Evolutionary conservation across 2,888 invertebrate genomes (phyloP).

Genomic region (Bhutanitis thaidina): DNA sequence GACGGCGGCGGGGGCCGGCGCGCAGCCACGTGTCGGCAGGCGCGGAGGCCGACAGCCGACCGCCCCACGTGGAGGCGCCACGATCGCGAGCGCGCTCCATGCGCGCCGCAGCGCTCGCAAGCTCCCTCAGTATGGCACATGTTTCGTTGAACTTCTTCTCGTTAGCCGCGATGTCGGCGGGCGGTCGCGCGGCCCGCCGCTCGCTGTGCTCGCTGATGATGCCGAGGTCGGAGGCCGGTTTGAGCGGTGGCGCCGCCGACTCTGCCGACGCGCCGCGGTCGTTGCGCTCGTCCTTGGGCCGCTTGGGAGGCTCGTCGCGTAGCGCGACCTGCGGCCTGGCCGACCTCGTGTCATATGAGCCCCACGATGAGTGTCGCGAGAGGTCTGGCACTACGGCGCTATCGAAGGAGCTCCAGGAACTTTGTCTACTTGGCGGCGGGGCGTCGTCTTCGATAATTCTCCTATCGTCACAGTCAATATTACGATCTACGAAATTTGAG

Average conservation of each 20-base stretch:
- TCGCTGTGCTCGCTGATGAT: constrained; percentile 60
- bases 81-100: constrained; percentile 57
- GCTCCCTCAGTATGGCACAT: constrained; percentile 82
- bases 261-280: constrained; percentile 30
- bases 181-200: constrained; percentile 32
- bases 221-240: constrained; percentile 51
- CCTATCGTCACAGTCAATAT: constrained; percentile 78
- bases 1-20: constrained; percentile 60
- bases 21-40: constrained; percentile 80
- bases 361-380: constrained; percentile 91
- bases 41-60: constrained; percentile 81
- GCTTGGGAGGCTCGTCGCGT: constrained; percentile 40
- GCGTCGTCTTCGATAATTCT: constrained; percentile 51
- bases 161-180: constrained; percentile 50
- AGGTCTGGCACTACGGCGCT: constrained; percentile 87
- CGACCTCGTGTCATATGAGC: constrained; percentile 84
- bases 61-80: constrained; percentile 64
- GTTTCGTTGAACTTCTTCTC: constrained; percentile 71
- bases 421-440: constrained; percentile 80
- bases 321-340: constrained; percentile 33
- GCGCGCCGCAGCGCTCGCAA: constrained; percentile 65
- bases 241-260: constrained; percentile 30
- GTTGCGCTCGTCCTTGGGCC: constrained; percentile 52
- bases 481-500: constrained; percentile 84
- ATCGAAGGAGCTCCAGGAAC: constrained; percentile 89